Base-by-base conservation (phyloP, 2,113 vertebrate genomes). In the Lathamus discolor region DNA sequence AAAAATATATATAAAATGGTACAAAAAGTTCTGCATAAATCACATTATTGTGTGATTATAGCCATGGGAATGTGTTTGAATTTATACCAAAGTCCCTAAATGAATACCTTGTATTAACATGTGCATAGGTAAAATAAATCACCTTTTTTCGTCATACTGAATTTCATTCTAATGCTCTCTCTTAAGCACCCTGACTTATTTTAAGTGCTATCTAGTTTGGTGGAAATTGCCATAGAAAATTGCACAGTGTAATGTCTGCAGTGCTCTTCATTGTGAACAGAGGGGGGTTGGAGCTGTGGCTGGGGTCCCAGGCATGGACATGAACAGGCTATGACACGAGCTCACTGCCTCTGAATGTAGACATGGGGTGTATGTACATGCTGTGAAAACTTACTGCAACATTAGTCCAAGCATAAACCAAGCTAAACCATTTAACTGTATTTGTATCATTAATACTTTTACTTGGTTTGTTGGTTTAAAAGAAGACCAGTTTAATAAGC, bases 351-450 rank as follows among this genome's bases (percentile, higher is more conserved):
- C 27, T 87, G 29, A 23, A 2, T 83, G 41, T 31, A 52, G 51
- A 48, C 13, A 5, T 1, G 2, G 33, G 39, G 9, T 0, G 0
- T 33, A n/a, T 12, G 24, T 49, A 49, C 17, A 3, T 11, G 6
- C 28, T 5, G 7, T 79, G 41, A 77, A 92, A 93, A 73, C 5
- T 55, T 61, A 16, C 61, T 80, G 83, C 0, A 81, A 76, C 85
- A 75, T 86, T 49, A 85, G 54, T 55, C 59, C 19, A 43, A 74
- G 67, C 4, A 3, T 87, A 59, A 95, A 16, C 1, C 51, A 62
- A 92, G 75, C 48, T 82, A 61, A 88, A 49, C 52, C 3, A 6
- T 91, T 73, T 61, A 77, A 64, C 43, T 64, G 29, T 66, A 43
- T 73, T 73, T 93, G 17, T 66, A 52, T 51, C 55, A 52, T 76